phyloP scores from a whole-genome alignment of 64 coral and sea anemone genomes.

The Platygyra sinensis region DNA sequence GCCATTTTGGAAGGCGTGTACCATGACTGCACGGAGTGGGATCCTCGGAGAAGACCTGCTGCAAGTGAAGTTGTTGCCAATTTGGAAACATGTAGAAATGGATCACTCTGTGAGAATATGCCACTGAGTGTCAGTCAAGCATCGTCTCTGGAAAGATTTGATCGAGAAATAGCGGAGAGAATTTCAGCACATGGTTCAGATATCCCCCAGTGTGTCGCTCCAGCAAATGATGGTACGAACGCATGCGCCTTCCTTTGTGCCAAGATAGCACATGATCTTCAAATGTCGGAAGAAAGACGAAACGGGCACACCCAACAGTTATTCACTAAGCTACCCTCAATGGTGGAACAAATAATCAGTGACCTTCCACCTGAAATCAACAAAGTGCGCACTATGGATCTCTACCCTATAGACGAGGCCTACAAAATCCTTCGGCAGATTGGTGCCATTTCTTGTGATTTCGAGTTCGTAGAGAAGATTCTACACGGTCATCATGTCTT shows the following conservation, averaged over 20 bases:
- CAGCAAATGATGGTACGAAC: constrained; percentile 33
- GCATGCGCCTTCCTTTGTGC: constrained; percentile 18
- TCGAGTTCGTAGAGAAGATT: too few species aligned
- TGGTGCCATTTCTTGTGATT: too few species aligned
- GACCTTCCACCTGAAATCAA: constrained; percentile 17
- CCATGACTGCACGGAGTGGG: constrained; percentile 16
- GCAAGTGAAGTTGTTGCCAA: constrained; percentile 8
- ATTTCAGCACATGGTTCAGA: neutral
- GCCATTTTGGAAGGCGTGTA: neutral
- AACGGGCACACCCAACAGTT: neutral
- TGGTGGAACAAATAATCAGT: constrained; percentile 7
- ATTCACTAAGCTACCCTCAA: neutral
- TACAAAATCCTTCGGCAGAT: constrained; percentile 13
- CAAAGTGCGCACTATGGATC: constrained; percentile 4
- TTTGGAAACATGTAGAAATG: neutral
- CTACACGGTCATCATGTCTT: too few species aligned
- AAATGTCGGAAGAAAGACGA: constrained; percentile 10
- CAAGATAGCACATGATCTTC: constrained; percentile 14
- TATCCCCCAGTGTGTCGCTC: neutral
- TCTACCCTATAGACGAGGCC: constrained; percentile 1
- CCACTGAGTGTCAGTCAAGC: constrained; percentile 12
- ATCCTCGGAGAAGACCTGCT: neutral
- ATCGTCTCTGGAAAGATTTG: constrained; percentile 7
- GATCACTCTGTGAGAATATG: constrained; percentile 9
- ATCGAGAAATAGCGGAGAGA: neutral